A percentile compares a stretch with the other conserved stretches of the same genome.
These are phyloP conservation scores for Mechanitis mazaeus DNA, from an alignment of 2,888 invertebrate species.

Conservation along the genomic window DNA sequence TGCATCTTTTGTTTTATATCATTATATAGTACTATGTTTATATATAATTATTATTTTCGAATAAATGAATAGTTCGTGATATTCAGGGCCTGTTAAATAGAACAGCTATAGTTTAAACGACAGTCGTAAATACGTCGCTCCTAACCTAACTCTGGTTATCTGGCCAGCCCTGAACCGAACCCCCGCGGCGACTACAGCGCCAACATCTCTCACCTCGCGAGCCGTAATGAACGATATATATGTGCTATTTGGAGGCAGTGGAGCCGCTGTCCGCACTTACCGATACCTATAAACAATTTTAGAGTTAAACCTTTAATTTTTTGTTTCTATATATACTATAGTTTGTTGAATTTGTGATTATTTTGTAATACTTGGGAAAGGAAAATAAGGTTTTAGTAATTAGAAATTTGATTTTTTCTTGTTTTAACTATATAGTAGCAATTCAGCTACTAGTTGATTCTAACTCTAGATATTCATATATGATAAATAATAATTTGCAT, in stretches of 20 bases:
- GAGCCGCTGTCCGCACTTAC: constrained; percentile 32
- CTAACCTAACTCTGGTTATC: background rate
- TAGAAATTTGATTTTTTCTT: no score
- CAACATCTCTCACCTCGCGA: constrained; percentile 72
- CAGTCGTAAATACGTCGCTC: background rate
- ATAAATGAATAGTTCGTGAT: background rate
- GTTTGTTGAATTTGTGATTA: no score
- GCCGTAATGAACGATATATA: constrained; percentile 71
- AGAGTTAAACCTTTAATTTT: no score
- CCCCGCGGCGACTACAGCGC: constrained; percentile 62
- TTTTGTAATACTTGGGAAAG: no score
- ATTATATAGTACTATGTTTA: background rate
- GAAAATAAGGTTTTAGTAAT: no score
- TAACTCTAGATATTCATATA: no score
- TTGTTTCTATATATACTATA: background rate
- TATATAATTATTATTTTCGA: background rate
- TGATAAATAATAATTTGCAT: no score
- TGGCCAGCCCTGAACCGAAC: constrained; percentile 43
- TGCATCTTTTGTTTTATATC: background rate
- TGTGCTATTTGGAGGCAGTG: constrained; percentile 55
- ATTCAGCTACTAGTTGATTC: no score
- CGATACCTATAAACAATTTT: constrained; percentile 2
- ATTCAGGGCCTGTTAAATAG: background rate
- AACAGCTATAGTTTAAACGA: background rate
- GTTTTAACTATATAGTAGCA: no score